Percentiles rank a stretch among this genome's conserved stretches.
phyloP scores from a whole-genome alignment of 2,888 invertebrate species.

The Cotesia congregata region DNA sequence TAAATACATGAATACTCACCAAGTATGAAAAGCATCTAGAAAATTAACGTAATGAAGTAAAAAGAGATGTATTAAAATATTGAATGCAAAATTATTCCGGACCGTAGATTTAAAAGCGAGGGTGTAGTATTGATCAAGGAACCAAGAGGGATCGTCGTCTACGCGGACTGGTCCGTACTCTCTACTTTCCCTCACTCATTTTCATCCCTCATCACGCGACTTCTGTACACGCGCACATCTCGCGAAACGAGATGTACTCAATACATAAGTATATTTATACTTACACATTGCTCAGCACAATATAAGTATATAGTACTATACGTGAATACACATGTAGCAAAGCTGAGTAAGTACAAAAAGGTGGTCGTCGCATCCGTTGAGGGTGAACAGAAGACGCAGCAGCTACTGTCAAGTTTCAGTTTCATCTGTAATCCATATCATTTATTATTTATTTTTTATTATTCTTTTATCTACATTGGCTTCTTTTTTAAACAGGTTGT shows the following conservation, averaged over 20 bases:
- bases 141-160: constrained; percentile 52
- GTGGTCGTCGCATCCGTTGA: too few species aligned
- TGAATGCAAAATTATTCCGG: not conserved
- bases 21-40: too few species aligned
- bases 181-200: constrained; percentile 28
- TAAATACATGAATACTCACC: too few species aligned
- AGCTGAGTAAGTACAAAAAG: not conserved
- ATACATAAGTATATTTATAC: not conserved
- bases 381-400: too few species aligned
- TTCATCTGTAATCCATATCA: too few species aligned
- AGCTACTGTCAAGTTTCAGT: too few species aligned
- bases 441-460: too few species aligned
- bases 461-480: too few species aligned
- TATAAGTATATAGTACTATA: not conserved
- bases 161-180: constrained; percentile 8
- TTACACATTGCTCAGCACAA: not conserved
- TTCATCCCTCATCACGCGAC: not conserved
- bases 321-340: not conserved
- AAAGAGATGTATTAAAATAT: not conserved
- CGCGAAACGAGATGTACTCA: constrained; percentile 28
- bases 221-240: constrained; percentile 41
- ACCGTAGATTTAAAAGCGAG: not conserved
- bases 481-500: too few species aligned
- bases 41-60: not conserved
- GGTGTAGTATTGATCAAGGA: constrained; percentile 63